These are phyloP conservation scores for Carlito syrichta DNA, from an alignment of 2,113 vertebrate genomes.

Conservation along the genomic window DNA sequence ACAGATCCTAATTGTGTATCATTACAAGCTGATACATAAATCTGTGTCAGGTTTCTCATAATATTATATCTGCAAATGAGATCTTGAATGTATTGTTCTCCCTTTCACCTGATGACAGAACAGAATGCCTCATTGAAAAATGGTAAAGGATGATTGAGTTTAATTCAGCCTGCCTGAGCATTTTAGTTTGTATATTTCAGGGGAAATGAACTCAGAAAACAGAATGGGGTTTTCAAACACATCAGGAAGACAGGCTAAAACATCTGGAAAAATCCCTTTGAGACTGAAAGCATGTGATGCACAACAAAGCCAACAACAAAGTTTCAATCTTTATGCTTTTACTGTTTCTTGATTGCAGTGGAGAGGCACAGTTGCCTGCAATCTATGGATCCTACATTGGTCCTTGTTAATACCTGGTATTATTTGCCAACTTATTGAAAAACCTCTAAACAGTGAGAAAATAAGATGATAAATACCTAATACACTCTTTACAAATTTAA, in stretches of 20 bases:
- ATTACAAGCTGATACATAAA: conserved; percentile 38
- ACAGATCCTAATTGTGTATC: conserved; percentile 53
- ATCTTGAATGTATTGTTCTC: conserved; percentile 11
- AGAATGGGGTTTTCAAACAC: neutral
- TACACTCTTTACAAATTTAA: conserved; percentile 38
- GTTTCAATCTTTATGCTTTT: conserved; percentile 9
- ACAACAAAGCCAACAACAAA: neutral
- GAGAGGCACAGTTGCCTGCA: neutral
- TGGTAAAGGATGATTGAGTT: neutral
- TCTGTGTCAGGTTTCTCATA: conserved; percentile 57
- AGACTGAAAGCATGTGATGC: neutral
- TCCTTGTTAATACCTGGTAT: conserved; percentile 9
- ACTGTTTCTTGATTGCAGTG: neutral
- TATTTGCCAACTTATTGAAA: conserved; percentile 51
- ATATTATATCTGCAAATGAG: conserved; percentile 51
- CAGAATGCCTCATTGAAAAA: conserved; percentile 35
- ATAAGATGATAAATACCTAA: neutral
- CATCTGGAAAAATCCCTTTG: conserved; percentile 52
- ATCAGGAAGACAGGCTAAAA: neutral
- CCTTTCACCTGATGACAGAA: conserved; percentile 20
- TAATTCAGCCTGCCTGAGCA: neutral
- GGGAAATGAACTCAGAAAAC: conserved; percentile 11
- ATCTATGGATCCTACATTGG: neutral
- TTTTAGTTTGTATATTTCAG: conserved; percentile 36
- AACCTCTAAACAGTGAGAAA: conserved; percentile 32